Evolutionary conservation across 2,113 vertebrate genomes (phyloP), one percentile per base, ranked within the genome.

Genomic region (Sturnira hondurensis): DNA sequence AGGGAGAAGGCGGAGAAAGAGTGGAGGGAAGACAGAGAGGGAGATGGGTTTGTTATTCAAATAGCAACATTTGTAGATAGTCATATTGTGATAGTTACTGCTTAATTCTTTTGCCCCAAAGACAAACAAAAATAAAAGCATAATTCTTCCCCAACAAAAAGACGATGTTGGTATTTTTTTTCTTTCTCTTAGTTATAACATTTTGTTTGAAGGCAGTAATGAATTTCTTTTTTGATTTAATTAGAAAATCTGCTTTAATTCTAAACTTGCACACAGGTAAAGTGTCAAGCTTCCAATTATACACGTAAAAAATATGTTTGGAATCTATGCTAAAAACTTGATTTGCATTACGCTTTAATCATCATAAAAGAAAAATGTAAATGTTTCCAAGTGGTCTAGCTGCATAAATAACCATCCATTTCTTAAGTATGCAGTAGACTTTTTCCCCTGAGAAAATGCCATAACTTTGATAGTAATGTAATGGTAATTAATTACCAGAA

Each of bases 401-500:
- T 94, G 93, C 95, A 96, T 97, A 97, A 98, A 94, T 97, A 98
- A 96, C 74, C 93, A 97, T 96, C 80, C 43, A 4, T 93, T 98
- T 93, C 74, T 96, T 96, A 97, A 98, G 83, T 81, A 82, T 52
- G 45, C 87, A 7, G 86, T 92, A 14, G 94, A 97, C 86, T 74
- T 95, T 61, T 96, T 80, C 97, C 94, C 97, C 96, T 2, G 67
- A 96, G 98, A 94, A 97, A 94, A 54, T 77, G 77, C 61, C 52
- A 74, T 92, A 94, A 95, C 95, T 96, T 96, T 96, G 96, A 93
- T 97, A 98, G 91, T 95, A 97, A 93, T 93, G 93, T 88, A 97
- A 73, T 70, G 36, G 58, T 95, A 98, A 98, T 98, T 98, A 98
- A 98, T 98, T 97, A 96, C 96, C 94, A 94, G 92, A 94, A 97